These are phyloP conservation scores for Nemurella pictetii DNA, from an alignment of 2,888 invertebrate genomes.

Conservation along the genomic window DNA sequence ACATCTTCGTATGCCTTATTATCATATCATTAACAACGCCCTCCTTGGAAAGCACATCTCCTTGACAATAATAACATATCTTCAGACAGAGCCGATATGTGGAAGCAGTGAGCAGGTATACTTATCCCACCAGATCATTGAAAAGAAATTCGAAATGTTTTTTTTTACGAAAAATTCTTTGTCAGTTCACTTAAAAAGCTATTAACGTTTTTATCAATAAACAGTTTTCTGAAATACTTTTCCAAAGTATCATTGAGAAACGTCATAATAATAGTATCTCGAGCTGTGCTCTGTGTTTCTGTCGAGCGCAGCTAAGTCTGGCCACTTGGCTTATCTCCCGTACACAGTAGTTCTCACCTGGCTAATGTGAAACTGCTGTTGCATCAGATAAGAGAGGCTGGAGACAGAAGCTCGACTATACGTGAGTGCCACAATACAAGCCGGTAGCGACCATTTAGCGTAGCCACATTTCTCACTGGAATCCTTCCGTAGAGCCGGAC, in stretches of 20 bases:
- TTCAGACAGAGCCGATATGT: background rate
- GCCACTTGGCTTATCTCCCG: background rate
- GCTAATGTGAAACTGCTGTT: conserved; percentile 28
- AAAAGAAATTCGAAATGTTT: conserved; percentile 44
- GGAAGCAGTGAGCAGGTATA: too few relatives aligned
- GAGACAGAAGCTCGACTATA: background rate
- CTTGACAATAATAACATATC: background rate
- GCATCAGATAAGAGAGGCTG: conserved; percentile 9
- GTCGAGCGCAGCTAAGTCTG: background rate
- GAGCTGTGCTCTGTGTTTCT: background rate
- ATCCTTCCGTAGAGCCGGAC: too few relatives aligned
- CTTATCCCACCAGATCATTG: background rate
- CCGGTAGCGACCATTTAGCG: background rate
- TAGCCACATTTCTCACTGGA: background rate
- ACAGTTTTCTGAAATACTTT: conserved; percentile 34
- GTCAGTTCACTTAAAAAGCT: conserved; percentile 49
- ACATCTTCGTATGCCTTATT: background rate
- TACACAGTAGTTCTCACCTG: background rate
- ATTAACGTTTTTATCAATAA: conserved; percentile 44
- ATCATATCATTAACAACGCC: background rate
- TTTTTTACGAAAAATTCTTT: background rate
- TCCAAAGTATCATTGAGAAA: background rate
- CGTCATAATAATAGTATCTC: background rate
- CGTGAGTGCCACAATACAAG: background rate
- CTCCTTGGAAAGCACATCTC: background rate